A percentile compares a stretch with the other conserved stretches of the same genome.
phyloP scores from a whole-genome alignment of 2,888 invertebrate species.

The Oscheius sp. region DNA sequence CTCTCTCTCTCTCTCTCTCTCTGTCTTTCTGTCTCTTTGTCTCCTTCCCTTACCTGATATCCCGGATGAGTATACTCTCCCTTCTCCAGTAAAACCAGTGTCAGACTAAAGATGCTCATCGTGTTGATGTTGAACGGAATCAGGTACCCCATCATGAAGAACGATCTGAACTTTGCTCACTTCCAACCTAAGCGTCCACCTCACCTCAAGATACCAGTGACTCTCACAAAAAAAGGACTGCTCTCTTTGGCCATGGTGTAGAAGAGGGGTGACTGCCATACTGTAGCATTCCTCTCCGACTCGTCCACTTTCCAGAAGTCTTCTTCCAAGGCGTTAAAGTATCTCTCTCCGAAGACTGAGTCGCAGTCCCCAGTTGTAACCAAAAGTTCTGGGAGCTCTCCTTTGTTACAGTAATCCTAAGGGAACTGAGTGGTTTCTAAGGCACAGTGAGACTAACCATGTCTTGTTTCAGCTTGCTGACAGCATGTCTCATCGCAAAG shows the following conservation, averaged over 20 bases:
- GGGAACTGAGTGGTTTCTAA: not conserved
- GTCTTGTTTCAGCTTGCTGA: slow-evolving; percentile 55
- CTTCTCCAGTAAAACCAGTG: slow-evolving; percentile 60
- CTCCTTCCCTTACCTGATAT: slow-evolving; percentile 46
- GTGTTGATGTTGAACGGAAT: slow-evolving; percentile 70
- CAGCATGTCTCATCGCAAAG: slow-evolving; percentile 59
- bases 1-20: not conserved
- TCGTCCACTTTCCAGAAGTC: slow-evolving; percentile 62
- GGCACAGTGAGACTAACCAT: slow-evolving; percentile 20
- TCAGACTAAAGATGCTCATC: slow-evolving; percentile 67
- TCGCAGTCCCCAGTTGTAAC: slow-evolving; percentile 70
- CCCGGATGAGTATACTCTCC: slow-evolving; percentile 66
- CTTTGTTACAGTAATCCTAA: slow-evolving; percentile 53
- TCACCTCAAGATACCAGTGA: slow-evolving; percentile 58
- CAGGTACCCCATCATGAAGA: slow-evolving; percentile 68
- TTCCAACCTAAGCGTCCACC: not conserved
- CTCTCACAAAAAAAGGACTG: slow-evolving; percentile 67
- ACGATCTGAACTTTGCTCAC: slow-evolving; percentile 10
- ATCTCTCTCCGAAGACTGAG: slow-evolving; percentile 64
- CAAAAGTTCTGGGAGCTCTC: slow-evolving; percentile 53
- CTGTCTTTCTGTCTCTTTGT: not conserved
- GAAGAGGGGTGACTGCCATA: slow-evolving; percentile 70
- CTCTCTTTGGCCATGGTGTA: slow-evolving; percentile 66
- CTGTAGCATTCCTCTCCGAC: slow-evolving; percentile 58
- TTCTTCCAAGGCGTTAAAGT: slow-evolving; percentile 67